Percentiles rank a stretch among this genome's conserved stretches.
Conservation (phyloP, 1,140 invertebrate species). For the Planococcus citri region DNA sequence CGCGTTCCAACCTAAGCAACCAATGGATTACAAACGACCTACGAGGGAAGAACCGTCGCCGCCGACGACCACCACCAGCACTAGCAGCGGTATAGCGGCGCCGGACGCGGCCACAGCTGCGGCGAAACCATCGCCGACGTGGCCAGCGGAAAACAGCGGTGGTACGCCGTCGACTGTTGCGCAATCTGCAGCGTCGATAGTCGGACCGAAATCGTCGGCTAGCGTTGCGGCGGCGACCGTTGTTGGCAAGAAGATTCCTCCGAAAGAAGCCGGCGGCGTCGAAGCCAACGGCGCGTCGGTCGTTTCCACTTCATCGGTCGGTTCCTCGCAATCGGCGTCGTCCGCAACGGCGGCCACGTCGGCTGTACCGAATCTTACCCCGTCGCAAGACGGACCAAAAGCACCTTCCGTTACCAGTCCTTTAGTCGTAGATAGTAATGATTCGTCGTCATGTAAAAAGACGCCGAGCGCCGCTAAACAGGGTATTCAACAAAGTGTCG, state of each 20-base stretch:
- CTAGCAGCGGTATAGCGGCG: background rate
- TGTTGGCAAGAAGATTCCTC: background rate
- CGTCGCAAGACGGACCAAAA: background rate
- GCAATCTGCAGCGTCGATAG: background rate
- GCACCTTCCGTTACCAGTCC: background rate
- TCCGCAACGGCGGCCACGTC: background rate
- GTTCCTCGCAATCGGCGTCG: background rate
- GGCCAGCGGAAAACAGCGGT: background rate
- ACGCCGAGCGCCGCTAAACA: background rate
- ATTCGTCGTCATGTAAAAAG: background rate
- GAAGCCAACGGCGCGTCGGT: too few species aligned
- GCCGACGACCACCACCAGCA: background rate
- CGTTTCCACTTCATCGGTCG: background rate
- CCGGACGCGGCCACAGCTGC: too few species aligned
- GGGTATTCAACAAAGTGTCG: background rate
- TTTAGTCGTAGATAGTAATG: background rate
- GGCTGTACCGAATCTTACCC: background rate
- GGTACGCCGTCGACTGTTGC: background rate
- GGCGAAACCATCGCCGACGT: background rate
- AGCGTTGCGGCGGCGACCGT: background rate
- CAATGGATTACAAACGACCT: conserved; percentile 9
- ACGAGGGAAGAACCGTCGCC: conserved; percentile 10
- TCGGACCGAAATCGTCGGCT: background rate
- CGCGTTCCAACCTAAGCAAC: background rate
- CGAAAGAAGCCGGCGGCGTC: background rate